Evolutionary conservation across 2,113 vertebrate genomes (phyloP), one percentile per base, ranked within the genome.

Genomic region (Stegastes partitus): DNA sequence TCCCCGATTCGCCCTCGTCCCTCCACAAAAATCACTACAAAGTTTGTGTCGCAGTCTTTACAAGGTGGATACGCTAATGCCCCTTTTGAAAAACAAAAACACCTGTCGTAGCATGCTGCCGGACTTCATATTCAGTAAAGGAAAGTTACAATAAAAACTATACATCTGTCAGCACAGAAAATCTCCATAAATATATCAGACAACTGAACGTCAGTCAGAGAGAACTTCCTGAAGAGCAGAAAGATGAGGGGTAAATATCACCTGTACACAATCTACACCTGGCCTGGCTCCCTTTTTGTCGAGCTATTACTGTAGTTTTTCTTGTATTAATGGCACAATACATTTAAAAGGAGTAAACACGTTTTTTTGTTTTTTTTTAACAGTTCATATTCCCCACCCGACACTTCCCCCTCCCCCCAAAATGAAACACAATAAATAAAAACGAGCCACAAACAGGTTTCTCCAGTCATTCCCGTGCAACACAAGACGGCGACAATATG

Each of bases 201-300:
- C 90, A 94, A 94, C 93, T 95, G 94, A 95, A 95, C 74, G 49
- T 95, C 94, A 95, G 94, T 95, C 92, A 84, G 87, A 90, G 83
- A 85, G 84, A 89, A 87, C 89, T 93, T 92, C 92, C 93, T 82
- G 92, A 56, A 68, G 79, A 89, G 79, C 85, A 93, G 93, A 90
- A 94, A 94, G 89, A 86, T 78, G 79, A 86, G 61, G 81, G 84
- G 68, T 66, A 77, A 82, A 85, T 51, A 63, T 89, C 68, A 74
- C 87, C 76, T 88, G 77, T 90, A 87, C 79, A 90, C 68, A 67
- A 81, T 86, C 81, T 82, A 85, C 83, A 86, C 62, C 68, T 68
- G 79, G 77, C 63, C 71, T 61, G 64, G 44, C 57, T 79, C 50
- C 64, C 49, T 34, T 53, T n/a, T 68, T 72, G 68, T 74, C 72